Base-by-base conservation (phyloP, 1,140 invertebrate genomes). In the Formica selysi region DNA sequence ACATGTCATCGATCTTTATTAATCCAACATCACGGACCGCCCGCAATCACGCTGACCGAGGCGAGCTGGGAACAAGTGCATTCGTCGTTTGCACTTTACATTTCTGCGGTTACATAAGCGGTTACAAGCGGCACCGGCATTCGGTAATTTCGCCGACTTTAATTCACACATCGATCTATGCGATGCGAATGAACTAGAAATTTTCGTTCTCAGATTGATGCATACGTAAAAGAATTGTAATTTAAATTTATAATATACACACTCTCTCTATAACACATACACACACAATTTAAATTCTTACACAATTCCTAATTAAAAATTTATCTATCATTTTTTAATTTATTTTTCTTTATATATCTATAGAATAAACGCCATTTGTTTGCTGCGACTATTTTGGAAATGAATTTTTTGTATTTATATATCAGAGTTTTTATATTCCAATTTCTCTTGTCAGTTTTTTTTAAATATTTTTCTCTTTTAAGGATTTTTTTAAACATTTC, bases 1-100 rank as follows among this genome's bases (percentile, higher is more conserved):
- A 59, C 22, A 13, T 48, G 41, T 74, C 68, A 74, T 83, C 54
- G 68, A 74, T 83, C 79, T 83, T 83, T 74, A 74, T 83, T 74
- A 44, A 61, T 81, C 3, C 36, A 11, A 8, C 44, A 41, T 38
- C 76, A 36, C 26, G 19, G 65, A 22, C 22, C 54, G 54, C 36
- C 51, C 65, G 51, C 67, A 51, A 62, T 48, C 76, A 11, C 41
- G n/a, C 6, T 64, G 54, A 59, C 16, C 78, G 36, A 16, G 16
- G 5, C 48, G n/a, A 13, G 22, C 36, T 26, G 51, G 11, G 2
- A 73, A 83, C 79, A 83, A 83, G 79, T 83, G 79, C 54, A 83
- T 29, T 61, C 78, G 51, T 73, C 67, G 51, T 48, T 32, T 32
- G 38, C 38, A 73, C 68, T 83, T 83, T 81, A 71, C 67, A 54